A percentile compares a stretch with the other conserved stretches of the same genome.
Evolutionary conservation across 1,140 invertebrate genomes (phyloP).

Genomic region (Ganaspis sp.): DNA sequence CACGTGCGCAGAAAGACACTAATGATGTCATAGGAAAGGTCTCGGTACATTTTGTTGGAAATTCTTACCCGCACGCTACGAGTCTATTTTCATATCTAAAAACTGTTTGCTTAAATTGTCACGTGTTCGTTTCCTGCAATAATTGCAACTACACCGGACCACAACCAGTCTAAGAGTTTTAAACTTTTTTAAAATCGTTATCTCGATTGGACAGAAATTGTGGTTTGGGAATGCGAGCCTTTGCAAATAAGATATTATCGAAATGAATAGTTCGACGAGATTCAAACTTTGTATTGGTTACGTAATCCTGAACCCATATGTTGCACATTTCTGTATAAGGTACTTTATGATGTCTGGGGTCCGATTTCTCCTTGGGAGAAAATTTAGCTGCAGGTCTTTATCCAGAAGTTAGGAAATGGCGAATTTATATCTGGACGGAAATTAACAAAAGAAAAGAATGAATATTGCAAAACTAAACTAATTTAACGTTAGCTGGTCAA

Average conservation of each 20-base stretch:
- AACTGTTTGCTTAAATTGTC: not conserved
- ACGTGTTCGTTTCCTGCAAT: conserved; percentile 3
- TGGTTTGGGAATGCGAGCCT: not conserved
- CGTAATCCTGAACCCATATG: not conserved
- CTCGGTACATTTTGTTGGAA: too few relatives aligned
- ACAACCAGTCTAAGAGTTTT: not conserved
- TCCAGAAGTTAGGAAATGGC: conserved; percentile 10
- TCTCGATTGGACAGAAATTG: conserved; percentile 1
- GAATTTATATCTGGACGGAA: not conserved
- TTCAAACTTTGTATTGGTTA: not conserved
- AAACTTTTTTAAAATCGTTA: not conserved
- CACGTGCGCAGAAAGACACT: not conserved
- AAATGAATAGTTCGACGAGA: not conserved
- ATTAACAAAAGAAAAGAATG: not conserved
- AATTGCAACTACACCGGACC: not conserved
- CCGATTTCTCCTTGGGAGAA: conserved; percentile 27
- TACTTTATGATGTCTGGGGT: conserved; percentile 1
- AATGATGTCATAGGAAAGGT: too few relatives aligned
- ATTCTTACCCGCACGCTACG: too few relatives aligned
- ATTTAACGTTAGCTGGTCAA: too few relatives aligned
- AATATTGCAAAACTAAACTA: too few relatives aligned
- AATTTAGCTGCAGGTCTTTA: conserved; percentile 2
- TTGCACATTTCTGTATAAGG: not conserved
- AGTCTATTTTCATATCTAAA: too few relatives aligned
- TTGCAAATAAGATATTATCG: conserved; percentile 20